Evolutionary conservation across 2,113 vertebrate genomes (phyloP), one percentile per base, ranked within the genome.

Genomic region (Rhipidura dahli): DNA sequence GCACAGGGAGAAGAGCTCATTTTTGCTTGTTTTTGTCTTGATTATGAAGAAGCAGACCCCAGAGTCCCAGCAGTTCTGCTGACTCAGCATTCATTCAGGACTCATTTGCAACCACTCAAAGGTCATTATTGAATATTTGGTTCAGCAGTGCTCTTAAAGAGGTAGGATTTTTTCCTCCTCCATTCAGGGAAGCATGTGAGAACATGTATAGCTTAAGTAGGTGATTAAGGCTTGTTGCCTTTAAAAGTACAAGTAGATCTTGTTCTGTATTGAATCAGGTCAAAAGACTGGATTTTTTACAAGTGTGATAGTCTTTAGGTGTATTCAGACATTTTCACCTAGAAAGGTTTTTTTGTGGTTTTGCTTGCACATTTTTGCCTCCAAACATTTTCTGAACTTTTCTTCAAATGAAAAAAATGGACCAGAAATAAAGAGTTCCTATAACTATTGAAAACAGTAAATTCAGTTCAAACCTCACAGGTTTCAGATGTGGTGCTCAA

Each of bases 1-100:
- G 13, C 30, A 54, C 4, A 70, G 0, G 0, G 5, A 63, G n/a
- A 90, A 27, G 13, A 65, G 20, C 33, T 87, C 11, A 0, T 10
- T 83, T 82, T 76, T 73, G 9, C 45, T 47, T n/a, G 11, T 22
- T 60, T 86, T 76, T 47, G 44, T 42, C 13, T 40, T 37, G 23
- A 22, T 87, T 92, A 57, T 6, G 4, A 61, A 88, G 77, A 81
- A 64, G 33, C 1, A 5, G 39, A 12, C 14, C 17, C 37, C 64
- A 57, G 42, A 87, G 8, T 44, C n/a, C 40, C 31, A 30, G 47
- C 21, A 73, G 23, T 65, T 90, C 35, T 70, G 39, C 54, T 96
- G 71, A 54, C 18, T 86, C 47, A 47, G 2, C n/a, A 15, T 79
- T 79, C 21, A 47, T 37, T 87, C 40, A 35, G 37, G 49, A 61